A percentile compares a stretch with the other conserved stretches of the same genome.
Evolutionary conservation across 2,888 invertebrate species (phyloP).

Genomic region (Anarsia innoxiella): DNA sequence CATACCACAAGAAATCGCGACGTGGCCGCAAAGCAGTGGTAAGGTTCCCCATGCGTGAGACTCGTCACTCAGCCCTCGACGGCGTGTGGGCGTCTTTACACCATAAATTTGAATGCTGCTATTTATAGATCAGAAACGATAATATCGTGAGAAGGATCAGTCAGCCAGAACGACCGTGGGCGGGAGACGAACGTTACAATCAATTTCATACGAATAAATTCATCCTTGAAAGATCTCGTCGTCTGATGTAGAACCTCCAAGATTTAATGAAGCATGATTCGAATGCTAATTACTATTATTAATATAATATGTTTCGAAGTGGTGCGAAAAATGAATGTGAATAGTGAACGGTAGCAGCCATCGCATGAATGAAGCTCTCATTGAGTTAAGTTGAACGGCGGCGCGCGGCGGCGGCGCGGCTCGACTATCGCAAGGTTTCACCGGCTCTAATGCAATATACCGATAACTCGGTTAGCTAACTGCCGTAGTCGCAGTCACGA

Average conservation of each 20-base stretch:
- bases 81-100: slow-evolving; percentile 49
- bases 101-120: slow-evolving; percentile 49
- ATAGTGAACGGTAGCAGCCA: slow-evolving; percentile 11
- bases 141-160: slow-evolving; percentile 47
- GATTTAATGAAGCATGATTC: no score
- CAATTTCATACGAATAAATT: slow-evolving; percentile 7
- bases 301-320: slow-evolving; percentile 4
- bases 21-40: slow-evolving; percentile 1
- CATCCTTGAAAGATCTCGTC: no score
- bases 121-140: slow-evolving; percentile 53
- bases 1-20: neutral
- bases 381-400: no score
- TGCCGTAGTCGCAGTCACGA: slow-evolving; percentile 25
- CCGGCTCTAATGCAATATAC: slow-evolving; percentile 43
- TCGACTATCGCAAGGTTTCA: slow-evolving; percentile 26
- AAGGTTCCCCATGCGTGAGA: neutral
- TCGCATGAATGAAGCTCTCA: slow-evolving; percentile 15
- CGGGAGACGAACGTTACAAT: slow-evolving; percentile 10
- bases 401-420: slow-evolving; percentile 24
- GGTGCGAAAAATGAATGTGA: slow-evolving; percentile 15
- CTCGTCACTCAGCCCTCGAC: slow-evolving; percentile 16
- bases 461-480: slow-evolving; percentile 41
- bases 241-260: no score
- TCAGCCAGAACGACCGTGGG: slow-evolving; percentile 15
- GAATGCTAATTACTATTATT: no score